A percentile compares a stretch with the other conserved stretches of the same genome.
These are phyloP conservation scores for Tragelaphus buxtoni DNA, from an alignment of 2,113 vertebrate species.

Conservation along the genomic window DNA sequence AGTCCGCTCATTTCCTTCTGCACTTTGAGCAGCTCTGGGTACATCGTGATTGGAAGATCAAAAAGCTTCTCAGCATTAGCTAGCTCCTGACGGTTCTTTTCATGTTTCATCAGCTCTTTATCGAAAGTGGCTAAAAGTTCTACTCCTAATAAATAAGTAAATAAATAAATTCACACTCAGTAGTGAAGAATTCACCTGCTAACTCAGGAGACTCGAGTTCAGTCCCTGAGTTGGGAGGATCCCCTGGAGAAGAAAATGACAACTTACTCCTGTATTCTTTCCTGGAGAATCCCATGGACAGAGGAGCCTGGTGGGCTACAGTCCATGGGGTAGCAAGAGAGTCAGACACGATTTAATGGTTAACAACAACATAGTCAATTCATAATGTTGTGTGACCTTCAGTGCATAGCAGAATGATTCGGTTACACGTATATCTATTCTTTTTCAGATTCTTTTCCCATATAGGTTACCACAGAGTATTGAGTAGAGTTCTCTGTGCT, in stretches of 20 bases:
- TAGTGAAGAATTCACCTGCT: not conserved
- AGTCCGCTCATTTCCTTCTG: slow-evolving; percentile 89
- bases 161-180: not conserved
- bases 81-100: slow-evolving; percentile 81
- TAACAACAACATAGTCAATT: not conserved
- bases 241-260: not conserved
- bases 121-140: slow-evolving; percentile 84
- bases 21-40: slow-evolving; percentile 85
- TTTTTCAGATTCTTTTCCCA: not conserved
- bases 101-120: slow-evolving; percentile 82
- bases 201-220: not conserved
- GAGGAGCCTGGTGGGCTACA: not conserved
- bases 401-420: not conserved
- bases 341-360: not conserved
- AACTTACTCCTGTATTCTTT: not conserved
- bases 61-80: slow-evolving; percentile 91
- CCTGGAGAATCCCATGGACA: not conserved
- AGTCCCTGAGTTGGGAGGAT: not conserved
- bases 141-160: slow-evolving; percentile 78
- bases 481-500: not conserved
- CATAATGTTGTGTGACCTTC: not conserved
- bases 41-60: slow-evolving; percentile 85
- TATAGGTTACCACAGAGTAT: not conserved
- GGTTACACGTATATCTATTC: not conserved
- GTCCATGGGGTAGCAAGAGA: not conserved